phyloP scores from a whole-genome alignment of 2,113 vertebrate species.

The Picathartes gymnocephalus region DNA sequence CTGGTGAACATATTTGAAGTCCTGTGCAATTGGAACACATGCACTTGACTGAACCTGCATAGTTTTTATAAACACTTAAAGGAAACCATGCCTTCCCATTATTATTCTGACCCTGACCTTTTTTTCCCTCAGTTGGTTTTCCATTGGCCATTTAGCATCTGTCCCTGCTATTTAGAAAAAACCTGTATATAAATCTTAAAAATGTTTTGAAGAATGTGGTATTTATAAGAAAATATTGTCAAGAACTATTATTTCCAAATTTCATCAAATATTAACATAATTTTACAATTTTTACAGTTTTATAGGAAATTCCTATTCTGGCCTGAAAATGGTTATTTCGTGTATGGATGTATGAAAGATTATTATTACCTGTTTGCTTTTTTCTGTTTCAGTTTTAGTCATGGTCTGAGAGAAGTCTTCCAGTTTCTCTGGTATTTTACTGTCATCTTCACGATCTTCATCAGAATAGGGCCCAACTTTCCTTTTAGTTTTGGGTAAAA shows the following conservation, averaged over 20 bases:
- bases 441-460: conserved; percentile 68
- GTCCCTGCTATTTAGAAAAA: not conserved
- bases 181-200: not conserved
- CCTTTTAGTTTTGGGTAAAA: conserved; percentile 82
- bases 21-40: not conserved
- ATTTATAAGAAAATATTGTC: not conserved
- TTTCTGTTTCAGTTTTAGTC: not conserved
- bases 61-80: not conserved
- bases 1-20: not conserved
- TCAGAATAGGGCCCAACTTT: conserved; percentile 73
- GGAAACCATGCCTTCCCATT: not conserved
- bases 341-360: not conserved
- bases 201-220: not conserved
- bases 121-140: not conserved
- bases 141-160: not conserved
- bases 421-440: conserved; percentile 46
- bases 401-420: not conserved
- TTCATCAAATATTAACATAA: not conserved
- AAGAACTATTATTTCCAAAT: not conserved
- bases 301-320: not conserved
- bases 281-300: not conserved
- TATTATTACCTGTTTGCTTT: conserved; percentile 39
- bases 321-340: not conserved
- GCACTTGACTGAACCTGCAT: not conserved
- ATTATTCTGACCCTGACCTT: not conserved